Percentiles rank a stretch among this genome's conserved stretches.
These are phyloP conservation scores for Cancer borealis DNA, from an alignment of 2,888 invertebrate species.

Conservation along the genomic window DNA sequence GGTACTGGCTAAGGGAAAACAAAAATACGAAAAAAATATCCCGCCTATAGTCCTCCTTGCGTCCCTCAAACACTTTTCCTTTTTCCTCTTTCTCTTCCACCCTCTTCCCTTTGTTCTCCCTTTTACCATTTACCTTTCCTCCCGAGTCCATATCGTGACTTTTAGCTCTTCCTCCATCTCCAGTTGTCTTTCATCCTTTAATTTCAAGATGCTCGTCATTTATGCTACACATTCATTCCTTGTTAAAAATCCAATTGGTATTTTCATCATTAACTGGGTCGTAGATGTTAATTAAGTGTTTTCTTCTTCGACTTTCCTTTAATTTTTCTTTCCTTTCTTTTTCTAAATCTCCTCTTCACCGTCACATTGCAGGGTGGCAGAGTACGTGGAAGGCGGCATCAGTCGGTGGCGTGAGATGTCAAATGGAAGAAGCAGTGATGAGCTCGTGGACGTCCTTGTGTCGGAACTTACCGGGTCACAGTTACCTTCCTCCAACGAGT, in stretches of 20 bases:
- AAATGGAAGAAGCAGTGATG: constrained; percentile 69
- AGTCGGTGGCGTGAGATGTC: constrained; percentile 71
- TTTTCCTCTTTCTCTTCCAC: neutral
- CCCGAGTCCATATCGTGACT: no score
- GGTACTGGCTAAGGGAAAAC: no score
- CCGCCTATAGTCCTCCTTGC: neutral
- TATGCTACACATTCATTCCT: no score
- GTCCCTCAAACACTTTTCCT: neutral
- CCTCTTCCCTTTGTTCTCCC: neutral
- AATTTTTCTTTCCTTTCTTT: neutral
- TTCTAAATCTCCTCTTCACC: neutral
- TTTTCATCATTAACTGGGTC: no score
- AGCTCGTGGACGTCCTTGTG: constrained; percentile 72
- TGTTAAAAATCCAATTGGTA: no score
- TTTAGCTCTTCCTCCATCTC: no score
- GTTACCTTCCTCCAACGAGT: constrained; percentile 60
- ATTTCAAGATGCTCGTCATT: no score
- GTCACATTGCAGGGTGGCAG: constrained; percentile 68
- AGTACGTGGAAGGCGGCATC: constrained; percentile 76
- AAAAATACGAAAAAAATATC: no score
- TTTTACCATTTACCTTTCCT: no score
- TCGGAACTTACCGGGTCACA: constrained; percentile 72
- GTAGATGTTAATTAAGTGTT: no score
- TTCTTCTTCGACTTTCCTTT: neutral
- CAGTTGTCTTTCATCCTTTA: no score